Conservation (phyloP, 2,797 vertebrate species). For the Heterohyrax brucei region DNA sequence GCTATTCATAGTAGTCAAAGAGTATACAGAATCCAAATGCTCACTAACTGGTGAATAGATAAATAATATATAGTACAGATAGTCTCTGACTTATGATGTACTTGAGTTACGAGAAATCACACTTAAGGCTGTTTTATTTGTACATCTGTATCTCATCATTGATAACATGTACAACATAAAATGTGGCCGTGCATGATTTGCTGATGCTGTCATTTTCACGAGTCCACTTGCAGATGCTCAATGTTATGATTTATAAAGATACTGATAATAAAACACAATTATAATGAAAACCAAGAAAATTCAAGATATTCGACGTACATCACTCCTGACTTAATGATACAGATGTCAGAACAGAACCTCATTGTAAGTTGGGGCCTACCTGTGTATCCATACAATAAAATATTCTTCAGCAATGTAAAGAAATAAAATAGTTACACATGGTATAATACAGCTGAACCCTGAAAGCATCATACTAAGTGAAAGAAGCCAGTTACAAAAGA, state of each 20-base stretch:
- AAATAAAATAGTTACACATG: background rate
- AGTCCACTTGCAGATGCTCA: background rate
- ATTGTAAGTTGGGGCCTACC: too few relatives aligned
- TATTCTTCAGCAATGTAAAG: constrained; percentile 13
- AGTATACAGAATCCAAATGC: background rate
- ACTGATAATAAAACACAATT: background rate
- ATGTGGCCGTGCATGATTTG: background rate
- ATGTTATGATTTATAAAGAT: background rate
- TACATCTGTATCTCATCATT: too few relatives aligned
- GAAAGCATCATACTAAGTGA: background rate
- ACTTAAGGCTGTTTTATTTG: too few relatives aligned
- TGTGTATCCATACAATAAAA: background rate
- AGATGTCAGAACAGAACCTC: background rate
- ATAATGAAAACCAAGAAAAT: background rate
- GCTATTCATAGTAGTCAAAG: background rate
- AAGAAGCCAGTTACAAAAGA: constrained; percentile 6
- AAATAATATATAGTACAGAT: background rate
- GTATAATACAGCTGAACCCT: background rate
- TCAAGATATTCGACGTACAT: background rate
- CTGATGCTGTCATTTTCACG: background rate
- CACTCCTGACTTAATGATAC: background rate
- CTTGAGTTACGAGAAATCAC: too few relatives aligned
- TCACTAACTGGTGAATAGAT: background rate
- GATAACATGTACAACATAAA: too few relatives aligned
- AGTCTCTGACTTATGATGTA: background rate